Evolutionary conservation across 2,797 vertebrate species (phyloP), one percentile per base, ranked within the genome.

Genomic region (Bradypodion pumilum): DNA sequence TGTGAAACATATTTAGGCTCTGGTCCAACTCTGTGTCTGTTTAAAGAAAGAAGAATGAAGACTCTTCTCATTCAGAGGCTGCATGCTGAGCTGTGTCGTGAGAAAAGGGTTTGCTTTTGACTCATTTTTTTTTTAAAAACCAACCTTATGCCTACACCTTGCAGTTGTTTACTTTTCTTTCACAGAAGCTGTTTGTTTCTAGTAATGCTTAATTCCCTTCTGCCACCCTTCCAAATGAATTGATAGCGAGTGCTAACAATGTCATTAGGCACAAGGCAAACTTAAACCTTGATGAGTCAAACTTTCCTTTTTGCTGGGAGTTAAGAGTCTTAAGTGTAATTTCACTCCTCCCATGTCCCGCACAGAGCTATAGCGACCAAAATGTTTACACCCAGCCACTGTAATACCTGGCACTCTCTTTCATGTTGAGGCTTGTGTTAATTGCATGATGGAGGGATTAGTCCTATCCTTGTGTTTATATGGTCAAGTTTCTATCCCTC

Each of bases 1-100:
- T 96, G 95, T 95, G 95, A 95, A 96, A 94, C 91, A 93, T 95
- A 95, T 96, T 96, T 95, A 94, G 94, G 95, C 95, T 88, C 80
- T 91, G 87, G 90, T 96, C 95, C 96, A 95, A 95, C 90, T 88
- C 63, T 1, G 88, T 89, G 92, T 92, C 94, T 88, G 21, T 25
- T 74, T 60, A 46, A 49, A 74, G 74, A 78, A 83, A 74, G 21
- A 27, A 75, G 78, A 62, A 23, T 27, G 52, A 7, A 37, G 5
- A 19, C 13, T 32, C 37, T 75, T 42, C 84, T 92, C 91, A 88
- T 94, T 95, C 86, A 78, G 90, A 92, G 92, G 83, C 87, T 85
- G 89, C 94, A 93, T 92, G 95, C 94, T 94, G 92, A 93, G 94
- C 95, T 86, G 88, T 94, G 90, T 90, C 89, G 85, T 92, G 93